These are phyloP conservation scores for Diacarnus erythraeanus DNA, from an alignment of 37 sponge, comb jelly and placozoan genomes.

Conservation along the genomic window DNA sequence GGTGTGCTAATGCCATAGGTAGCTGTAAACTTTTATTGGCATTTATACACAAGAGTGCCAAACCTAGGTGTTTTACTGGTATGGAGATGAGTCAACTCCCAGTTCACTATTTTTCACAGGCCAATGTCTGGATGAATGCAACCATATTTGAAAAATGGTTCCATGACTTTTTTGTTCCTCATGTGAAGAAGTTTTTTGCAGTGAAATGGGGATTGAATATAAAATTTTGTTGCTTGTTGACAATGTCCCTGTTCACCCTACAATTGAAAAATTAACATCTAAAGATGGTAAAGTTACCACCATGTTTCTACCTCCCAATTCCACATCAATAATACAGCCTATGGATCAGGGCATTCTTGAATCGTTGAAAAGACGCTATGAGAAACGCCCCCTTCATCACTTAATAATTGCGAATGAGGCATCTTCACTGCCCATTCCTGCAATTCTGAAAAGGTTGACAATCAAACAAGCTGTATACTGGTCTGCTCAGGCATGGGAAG, in stretches of 20 bases:
- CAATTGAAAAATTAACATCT: not conserved
- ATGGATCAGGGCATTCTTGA: conserved; percentile 10
- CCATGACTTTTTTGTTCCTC: not conserved
- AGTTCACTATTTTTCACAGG: not conserved
- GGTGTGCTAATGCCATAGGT: not conserved
- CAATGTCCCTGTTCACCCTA: not conserved
- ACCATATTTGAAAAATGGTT: not conserved
- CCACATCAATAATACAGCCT: not conserved
- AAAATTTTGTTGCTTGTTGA: not conserved
- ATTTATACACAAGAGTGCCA: not conserved
- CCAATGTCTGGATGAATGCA: not conserved
- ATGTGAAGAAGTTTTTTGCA: not conserved
- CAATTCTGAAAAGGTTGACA: not conserved
- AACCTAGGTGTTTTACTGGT: not conserved
- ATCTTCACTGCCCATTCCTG: not conserved
- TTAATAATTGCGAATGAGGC: not conserved
- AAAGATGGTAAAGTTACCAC: conserved; percentile 1
- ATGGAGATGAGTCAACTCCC: not conserved
- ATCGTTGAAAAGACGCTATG: not conserved
- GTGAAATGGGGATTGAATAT: not conserved
- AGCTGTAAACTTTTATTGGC: not conserved
- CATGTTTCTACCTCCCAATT: conserved; percentile 6
- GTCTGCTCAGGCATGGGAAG: not conserved
- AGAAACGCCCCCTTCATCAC: not conserved
- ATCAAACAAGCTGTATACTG: conserved; percentile 5